Conservation (phyloP, 2,888 invertebrate species). For the Athrips mouffetella region DNA sequence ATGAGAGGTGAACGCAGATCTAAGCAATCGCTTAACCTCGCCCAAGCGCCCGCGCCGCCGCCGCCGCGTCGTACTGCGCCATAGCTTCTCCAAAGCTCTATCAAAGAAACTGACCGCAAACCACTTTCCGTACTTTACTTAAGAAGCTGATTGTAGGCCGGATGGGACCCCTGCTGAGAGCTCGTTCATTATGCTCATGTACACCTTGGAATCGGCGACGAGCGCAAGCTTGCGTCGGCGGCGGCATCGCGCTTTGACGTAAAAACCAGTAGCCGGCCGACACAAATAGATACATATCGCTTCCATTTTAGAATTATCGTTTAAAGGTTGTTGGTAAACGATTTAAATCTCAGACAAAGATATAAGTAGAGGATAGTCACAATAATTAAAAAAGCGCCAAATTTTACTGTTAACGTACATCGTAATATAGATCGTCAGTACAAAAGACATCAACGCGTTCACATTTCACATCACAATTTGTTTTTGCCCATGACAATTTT, state of each 20-base stretch:
- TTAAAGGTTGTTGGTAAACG: no score
- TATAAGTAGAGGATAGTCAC: no score
- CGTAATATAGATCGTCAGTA: no score
- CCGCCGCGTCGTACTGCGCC: conserved; percentile 33
- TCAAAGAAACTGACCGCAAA: conserved; percentile 19
- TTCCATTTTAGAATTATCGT: neutral
- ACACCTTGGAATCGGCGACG: neutral
- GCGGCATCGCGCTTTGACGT: neutral
- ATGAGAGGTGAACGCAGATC: conserved; percentile 78
- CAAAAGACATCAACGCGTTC: conserved; percentile 11
- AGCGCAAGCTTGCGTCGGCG: neutral
- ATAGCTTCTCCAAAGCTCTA: conserved; percentile 22
- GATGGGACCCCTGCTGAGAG: conserved; percentile 8
- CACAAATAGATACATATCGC: neutral
- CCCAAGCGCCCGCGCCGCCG: conserved; percentile 59
- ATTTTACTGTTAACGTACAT: no score
- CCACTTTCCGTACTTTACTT: conserved; percentile 14
- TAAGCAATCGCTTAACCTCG: conserved; percentile 79
- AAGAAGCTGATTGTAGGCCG: conserved; percentile 2
- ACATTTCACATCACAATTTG: no score
- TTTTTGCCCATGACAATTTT: no score
- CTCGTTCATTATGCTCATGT: conserved; percentile 11
- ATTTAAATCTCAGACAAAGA: no score
- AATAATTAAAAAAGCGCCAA: no score
- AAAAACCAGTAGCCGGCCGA: conserved; percentile 4